These are phyloP conservation scores for Drosophila crucigera DNA, from an alignment of 2,888 invertebrate genomes.

Conservation along the genomic window DNA sequence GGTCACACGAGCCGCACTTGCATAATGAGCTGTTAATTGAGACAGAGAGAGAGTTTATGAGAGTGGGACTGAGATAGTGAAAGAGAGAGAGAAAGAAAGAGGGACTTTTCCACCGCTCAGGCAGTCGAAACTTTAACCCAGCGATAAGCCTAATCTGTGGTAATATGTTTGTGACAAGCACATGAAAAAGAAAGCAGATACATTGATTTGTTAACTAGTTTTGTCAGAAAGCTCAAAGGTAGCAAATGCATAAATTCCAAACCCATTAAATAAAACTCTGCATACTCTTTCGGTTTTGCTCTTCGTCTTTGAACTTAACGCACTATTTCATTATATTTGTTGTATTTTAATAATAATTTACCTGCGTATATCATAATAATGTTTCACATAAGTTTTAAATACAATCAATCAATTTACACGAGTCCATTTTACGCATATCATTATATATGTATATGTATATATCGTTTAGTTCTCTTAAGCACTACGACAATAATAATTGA, in stretches of 20 bases:
- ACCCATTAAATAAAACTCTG: slow-evolving; percentile 17
- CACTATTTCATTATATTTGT: slow-evolving; percentile 73
- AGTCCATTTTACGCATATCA: slow-evolving; percentile 50
- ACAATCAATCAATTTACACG: slow-evolving; percentile 74
- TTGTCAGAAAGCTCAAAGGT: background rate
- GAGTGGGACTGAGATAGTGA: background rate
- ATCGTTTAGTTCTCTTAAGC: slow-evolving; percentile 50
- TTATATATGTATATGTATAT: slow-evolving; percentile 19
- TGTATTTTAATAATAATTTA: slow-evolving; percentile 75
- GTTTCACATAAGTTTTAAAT: slow-evolving; percentile 70
- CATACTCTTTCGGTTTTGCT: slow-evolving; percentile 55
- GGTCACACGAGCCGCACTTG: slow-evolving; percentile 38
- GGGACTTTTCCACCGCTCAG: slow-evolving; percentile 23
- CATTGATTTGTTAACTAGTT: background rate
- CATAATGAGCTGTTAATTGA: slow-evolving; percentile 22
- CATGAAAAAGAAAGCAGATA: background rate
- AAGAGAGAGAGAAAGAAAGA: background rate
- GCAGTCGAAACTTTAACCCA: slow-evolving; percentile 50
- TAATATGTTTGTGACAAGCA: background rate
- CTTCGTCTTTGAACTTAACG: slow-evolving; percentile 76
- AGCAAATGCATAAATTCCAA: background rate
- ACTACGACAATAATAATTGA: slow-evolving; percentile 79
- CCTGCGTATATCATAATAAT: slow-evolving; percentile 73
- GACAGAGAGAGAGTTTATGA: background rate
- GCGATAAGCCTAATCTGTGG: slow-evolving; percentile 51